Base-by-base conservation (phyloP, 2,888 invertebrate genomes). In the Pollenia amentaria region DNA sequence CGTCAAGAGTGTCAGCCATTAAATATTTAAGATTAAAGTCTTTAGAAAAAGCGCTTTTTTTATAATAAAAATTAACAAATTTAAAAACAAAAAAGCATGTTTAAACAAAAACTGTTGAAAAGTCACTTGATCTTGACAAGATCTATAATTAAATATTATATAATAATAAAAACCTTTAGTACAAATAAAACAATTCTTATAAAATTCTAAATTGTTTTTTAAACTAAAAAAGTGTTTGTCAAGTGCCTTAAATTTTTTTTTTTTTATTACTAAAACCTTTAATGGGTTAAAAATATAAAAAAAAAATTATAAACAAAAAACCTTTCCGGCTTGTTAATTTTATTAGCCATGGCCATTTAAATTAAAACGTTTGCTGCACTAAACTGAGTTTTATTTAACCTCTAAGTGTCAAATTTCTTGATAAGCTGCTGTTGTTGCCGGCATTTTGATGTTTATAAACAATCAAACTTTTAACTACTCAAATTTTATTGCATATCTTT, bases 321-420 rank as follows among this genome's bases (percentile, higher is more conserved):
- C 21, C 29, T 78, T 84, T 60, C 72, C 51, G 65, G 48, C 65
- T 73, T 72, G 72, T 67, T 84, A 65, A 72, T 38, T 84, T 84
- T 70, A 83, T 69, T 84, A 64, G 73, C 51, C 85, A 77, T 42
- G 85, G 81, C 48, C 77, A 64, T 72, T 67, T 73, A 42, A 38
- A 51, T 16, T 38, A 3, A 51, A 46, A 60, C 16, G 42, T 60
- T 69, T 38, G 14, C 21, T 46, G n/a, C n/a, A n/a, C 38, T 67
- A 29, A 4, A 65, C 51, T 29, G 57, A 48, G n/a, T n/a, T 42
- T 11, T 76, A 62, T 51, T 51, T 48, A 73, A 84, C 87, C 87
- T 87, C 42, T 77, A 84, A 81, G 84, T 81, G 75, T 87, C 77
- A 80, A 69, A 84, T 87, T 87, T 84, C 87, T 29, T 29, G 6